phyloP scores from a whole-genome alignment of 2,113 vertebrate genomes.

The Rallus limicola region DNA sequence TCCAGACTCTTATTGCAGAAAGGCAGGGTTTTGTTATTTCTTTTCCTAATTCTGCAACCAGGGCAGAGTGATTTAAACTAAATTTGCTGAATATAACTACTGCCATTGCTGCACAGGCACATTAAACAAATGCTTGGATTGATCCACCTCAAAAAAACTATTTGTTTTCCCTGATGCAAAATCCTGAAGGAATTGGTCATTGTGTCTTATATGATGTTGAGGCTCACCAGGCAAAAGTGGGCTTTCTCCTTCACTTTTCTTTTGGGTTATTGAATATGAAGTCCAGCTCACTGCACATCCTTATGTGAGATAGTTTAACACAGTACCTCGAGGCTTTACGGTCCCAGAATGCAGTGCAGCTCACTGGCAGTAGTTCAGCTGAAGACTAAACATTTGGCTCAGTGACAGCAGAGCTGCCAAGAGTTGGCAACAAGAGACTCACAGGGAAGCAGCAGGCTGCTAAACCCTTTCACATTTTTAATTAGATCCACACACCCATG shows the following conservation, averaged over 20 bases:
- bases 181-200: conserved; percentile 21
- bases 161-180: not conserved
- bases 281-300: conserved; percentile 59
- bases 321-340: conserved; percentile 71
- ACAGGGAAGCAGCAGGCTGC: conserved; percentile 91
- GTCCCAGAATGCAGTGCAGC: conserved; percentile 88
- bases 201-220: not conserved
- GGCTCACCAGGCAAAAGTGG: conserved; percentile 38
- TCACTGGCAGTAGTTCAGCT: conserved; percentile 91
- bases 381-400: conserved; percentile 98
- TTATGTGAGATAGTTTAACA: conserved; percentile 61
- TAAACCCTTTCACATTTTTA: conserved; percentile 99
- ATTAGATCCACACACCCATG: conserved; percentile 99
- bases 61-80: not conserved
- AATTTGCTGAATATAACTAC: not conserved
- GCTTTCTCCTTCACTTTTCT: conserved; percentile 44
- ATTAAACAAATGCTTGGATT: not conserved
- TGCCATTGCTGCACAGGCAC: not conserved
- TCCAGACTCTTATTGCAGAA: not conserved
- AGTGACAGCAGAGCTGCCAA: conserved; percentile 95
- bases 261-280: conserved; percentile 26
- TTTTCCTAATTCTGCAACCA: not conserved
- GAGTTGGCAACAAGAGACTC: conserved; percentile 92
- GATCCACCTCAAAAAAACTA: not conserved
- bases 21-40: not conserved